Conservation (phyloP, 2,888 invertebrate genomes). For the Dryomyza anilis region DNA sequence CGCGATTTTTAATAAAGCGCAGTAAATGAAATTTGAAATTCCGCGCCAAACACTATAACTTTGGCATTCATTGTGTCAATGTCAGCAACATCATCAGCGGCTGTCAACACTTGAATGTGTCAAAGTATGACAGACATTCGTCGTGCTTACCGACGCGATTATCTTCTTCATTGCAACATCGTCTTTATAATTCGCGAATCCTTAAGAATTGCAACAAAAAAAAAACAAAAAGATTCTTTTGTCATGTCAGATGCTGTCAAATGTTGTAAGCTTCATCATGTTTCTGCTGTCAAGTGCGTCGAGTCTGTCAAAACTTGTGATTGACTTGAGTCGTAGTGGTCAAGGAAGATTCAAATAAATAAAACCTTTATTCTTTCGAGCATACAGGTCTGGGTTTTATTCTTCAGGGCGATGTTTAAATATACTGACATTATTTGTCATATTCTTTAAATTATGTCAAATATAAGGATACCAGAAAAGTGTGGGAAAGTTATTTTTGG, state of each 20-base stretch:
- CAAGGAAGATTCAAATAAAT: too few relatives aligned
- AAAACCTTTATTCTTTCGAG: too few relatives aligned
- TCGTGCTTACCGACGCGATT: constrained; percentile 26
- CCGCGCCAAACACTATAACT: constrained; percentile 16
- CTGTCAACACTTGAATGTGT: constrained; percentile 44
- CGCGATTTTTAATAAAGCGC: constrained; percentile 6
- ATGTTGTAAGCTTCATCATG: not conserved
- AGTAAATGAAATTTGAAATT: not conserved
- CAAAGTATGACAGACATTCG: constrained; percentile 47
- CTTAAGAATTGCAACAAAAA: not conserved
- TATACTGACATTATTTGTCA: too few relatives aligned
- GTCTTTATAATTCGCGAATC: too few relatives aligned
- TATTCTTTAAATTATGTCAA: too few relatives aligned
- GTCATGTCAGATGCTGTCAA: not conserved
- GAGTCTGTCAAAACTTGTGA: too few relatives aligned
- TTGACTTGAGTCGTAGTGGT: too few relatives aligned
- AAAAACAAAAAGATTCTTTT: not conserved
- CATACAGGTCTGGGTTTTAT: too few relatives aligned
- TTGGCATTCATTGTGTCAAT: constrained; percentile 47
- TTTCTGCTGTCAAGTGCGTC: not conserved
- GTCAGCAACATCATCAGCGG: constrained; percentile 37
- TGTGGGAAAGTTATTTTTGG: too few relatives aligned
- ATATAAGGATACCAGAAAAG: too few relatives aligned
- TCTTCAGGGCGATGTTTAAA: not conserved
- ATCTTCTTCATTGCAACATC: too few relatives aligned